A percentile compares a stretch with the other conserved stretches of the same genome.
These are phyloP conservation scores for Proctacanthus coquilletti DNA, from an alignment of 1,140 invertebrate species.

Conservation along the genomic window DNA sequence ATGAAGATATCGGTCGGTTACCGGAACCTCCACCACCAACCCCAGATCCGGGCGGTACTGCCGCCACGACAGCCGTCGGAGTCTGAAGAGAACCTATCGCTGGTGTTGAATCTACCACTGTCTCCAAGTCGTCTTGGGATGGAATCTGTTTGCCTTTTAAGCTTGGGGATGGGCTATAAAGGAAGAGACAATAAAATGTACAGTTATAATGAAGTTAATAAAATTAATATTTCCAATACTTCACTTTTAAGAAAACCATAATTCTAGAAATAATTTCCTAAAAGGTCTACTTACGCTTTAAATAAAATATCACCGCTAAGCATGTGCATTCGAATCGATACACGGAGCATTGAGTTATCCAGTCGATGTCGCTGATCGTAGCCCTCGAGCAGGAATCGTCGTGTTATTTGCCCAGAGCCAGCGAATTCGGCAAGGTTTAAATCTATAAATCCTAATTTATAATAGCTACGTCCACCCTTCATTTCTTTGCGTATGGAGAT, in stretches of 20 bases:
- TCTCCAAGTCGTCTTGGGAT: slow-evolving; percentile 20
- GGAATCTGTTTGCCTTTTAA: slow-evolving; percentile 44
- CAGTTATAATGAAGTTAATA: background rate
- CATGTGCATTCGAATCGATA: slow-evolving; percentile 85
- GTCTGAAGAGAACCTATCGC: no score
- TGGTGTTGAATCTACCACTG: slow-evolving; percentile 11
- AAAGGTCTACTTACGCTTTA: slow-evolving; percentile 95
- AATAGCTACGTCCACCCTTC: slow-evolving; percentile 74
- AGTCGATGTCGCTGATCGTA: slow-evolving; percentile 81
- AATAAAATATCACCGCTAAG: slow-evolving; percentile 91
- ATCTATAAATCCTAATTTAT: slow-evolving; percentile 94
- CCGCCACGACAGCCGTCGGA: slow-evolving; percentile 23
- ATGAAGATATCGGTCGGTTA: slow-evolving; percentile 14
- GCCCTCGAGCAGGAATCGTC: slow-evolving; percentile 82
- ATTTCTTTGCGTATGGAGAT: slow-evolving; percentile 90
- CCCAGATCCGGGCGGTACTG: no score
- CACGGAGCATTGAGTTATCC: slow-evolving; percentile 88
- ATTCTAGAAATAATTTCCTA: slow-evolving; percentile 9
- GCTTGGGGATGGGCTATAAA: slow-evolving; percentile 47
- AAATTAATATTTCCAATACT: slow-evolving; percentile 2
- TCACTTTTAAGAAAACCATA: no score
- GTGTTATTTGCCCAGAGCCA: slow-evolving; percentile 69
- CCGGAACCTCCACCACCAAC: slow-evolving; percentile 3
- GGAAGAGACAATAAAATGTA: slow-evolving; percentile 9
- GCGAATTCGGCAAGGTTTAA: slow-evolving; percentile 93